Conservation (phyloP, 35 echinoderm and acorn worm genomes). For the Nesometra sesokonis region DNA sequence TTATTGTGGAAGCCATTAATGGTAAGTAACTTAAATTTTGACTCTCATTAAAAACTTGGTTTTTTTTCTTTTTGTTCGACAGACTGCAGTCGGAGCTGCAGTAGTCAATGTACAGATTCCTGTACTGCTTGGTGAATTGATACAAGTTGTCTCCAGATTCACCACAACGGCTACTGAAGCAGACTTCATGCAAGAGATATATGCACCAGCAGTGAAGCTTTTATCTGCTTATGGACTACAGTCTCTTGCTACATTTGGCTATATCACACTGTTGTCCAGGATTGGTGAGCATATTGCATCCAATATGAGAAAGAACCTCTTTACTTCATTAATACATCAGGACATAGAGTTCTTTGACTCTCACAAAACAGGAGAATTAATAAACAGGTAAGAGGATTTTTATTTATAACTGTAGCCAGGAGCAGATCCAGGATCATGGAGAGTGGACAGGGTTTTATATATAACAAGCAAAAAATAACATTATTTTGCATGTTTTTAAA, state of each 20-base stretch:
- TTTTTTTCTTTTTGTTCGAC: background rate
- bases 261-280: background rate
- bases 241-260: slow-evolving; percentile 16
- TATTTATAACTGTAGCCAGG: background rate
- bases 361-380: slow-evolving; percentile 78
- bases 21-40: too few species aligned
- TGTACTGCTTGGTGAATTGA: slow-evolving; percentile 69
- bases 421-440: too few species aligned
- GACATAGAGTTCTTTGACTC: slow-evolving; percentile 88
- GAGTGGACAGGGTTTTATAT: too few species aligned
- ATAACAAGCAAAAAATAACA: too few species aligned
- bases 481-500: too few species aligned
- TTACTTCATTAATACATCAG: slow-evolving; percentile 74
- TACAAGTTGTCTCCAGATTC: slow-evolving; percentile 78
- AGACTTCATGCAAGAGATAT: slow-evolving; percentile 61
- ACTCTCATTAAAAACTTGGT: background rate
- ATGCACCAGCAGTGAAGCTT: slow-evolving; percentile 61
- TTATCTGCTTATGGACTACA: slow-evolving; percentile 56
- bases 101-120: slow-evolving; percentile 94
- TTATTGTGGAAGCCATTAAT: too few species aligned
- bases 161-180: slow-evolving; percentile 42
- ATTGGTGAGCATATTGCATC: slow-evolving; percentile 64
- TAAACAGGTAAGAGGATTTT: slow-evolving; percentile 56
- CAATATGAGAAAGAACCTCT: slow-evolving; percentile 60
- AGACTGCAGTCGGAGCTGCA: slow-evolving; percentile 85